These are phyloP conservation scores for Sandelia bainsii DNA, from an alignment of 2,797 vertebrate genomes.

Conservation along the genomic window DNA sequence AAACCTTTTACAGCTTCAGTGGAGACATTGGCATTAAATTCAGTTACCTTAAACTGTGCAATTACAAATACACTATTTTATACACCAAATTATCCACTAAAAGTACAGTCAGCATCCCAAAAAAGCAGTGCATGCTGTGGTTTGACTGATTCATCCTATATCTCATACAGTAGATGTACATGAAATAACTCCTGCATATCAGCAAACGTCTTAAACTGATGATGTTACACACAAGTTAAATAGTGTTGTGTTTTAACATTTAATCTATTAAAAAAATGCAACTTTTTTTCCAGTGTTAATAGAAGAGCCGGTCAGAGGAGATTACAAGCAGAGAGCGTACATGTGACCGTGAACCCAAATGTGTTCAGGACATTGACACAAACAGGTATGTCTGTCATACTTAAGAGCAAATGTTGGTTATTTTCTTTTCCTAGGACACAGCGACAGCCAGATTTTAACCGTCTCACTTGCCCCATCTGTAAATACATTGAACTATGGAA, in stretches of 20 bases:
- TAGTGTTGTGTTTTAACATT: neutral
- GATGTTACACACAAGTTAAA: neutral
- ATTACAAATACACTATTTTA: too few species aligned
- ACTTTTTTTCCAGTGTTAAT: conserved; percentile 45
- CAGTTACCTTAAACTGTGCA: too few species aligned
- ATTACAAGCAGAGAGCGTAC: conserved; percentile 27
- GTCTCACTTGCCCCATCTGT: neutral
- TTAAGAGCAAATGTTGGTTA: too few species aligned
- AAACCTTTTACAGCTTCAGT: too few species aligned
- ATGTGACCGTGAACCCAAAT: conserved; percentile 54
- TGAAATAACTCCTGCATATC: neutral
- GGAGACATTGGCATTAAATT: too few species aligned
- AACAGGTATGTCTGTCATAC: conserved; percentile 66
- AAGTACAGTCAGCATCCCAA: too few species aligned
- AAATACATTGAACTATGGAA: neutral
- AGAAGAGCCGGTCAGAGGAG: conserved; percentile 51
- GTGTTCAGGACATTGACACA: conserved; percentile 68
- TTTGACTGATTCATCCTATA: neutral
- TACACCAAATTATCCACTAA: neutral
- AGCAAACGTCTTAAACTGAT: neutral
- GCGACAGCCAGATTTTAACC: neutral
- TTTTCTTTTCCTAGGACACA: too few species aligned
- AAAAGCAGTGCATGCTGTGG: neutral
- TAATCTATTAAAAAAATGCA: neutral
- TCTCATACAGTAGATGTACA: neutral